Evolutionary conservation across 37 sponge, comb jelly and placozoan genomes (phyloP).

Genomic region (Geodia barretti): DNA sequence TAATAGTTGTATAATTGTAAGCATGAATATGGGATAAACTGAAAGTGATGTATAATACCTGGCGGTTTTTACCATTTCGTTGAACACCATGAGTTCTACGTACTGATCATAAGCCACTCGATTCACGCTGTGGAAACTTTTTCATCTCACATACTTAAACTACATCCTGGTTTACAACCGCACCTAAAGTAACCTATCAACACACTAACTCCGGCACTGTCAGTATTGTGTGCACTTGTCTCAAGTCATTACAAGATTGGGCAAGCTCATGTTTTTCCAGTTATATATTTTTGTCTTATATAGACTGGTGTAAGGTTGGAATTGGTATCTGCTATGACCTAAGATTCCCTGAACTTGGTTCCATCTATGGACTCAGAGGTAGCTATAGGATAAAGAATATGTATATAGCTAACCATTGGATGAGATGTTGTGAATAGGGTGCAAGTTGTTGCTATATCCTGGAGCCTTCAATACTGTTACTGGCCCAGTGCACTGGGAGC

Average conservation of each 20-base stretch:
- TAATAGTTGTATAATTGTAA: not conserved
- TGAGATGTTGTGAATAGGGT: slow-evolving; percentile 46
- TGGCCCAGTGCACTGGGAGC: slow-evolving; percentile 96
- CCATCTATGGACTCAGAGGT: slow-evolving; percentile 73
- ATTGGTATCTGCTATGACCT: slow-evolving; percentile 97
- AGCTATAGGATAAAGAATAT: not conserved
- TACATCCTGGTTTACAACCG: no score
- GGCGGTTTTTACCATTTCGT: no score
- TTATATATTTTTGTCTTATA: no score
- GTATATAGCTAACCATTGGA: not conserved
- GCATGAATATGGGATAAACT: not conserved
- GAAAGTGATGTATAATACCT: no score
- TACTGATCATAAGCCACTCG: not conserved
- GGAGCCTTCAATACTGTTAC: slow-evolving; percentile 98
- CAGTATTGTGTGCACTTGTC: not conserved
- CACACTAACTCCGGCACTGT: not conserved
- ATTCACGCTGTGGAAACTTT: slow-evolving; percentile 1
- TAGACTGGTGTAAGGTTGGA: slow-evolving; percentile 91
- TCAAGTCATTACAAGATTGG: not conserved
- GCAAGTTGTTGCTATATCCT: slow-evolving; percentile 85
- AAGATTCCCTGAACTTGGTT: slow-evolving; percentile 91
- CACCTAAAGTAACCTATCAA: not conserved
- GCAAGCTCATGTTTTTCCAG: not conserved
- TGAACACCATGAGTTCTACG: no score
- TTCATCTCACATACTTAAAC: not conserved